Evolutionary conservation across 2,113 vertebrate species (phyloP).

Genomic region (Forbesichthys papilliferus): DNA sequence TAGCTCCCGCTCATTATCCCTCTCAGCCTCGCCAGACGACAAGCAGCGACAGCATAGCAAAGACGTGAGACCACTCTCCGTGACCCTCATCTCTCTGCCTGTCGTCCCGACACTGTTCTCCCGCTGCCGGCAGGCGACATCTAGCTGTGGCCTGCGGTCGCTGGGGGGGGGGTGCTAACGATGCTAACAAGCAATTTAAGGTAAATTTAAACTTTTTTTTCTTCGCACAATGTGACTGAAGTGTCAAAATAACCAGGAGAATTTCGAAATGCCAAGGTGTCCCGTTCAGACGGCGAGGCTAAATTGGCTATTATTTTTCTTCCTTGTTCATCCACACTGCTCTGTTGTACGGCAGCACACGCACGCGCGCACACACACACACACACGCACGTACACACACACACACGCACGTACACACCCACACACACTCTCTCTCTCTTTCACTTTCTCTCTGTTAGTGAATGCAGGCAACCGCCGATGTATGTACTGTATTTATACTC

Average conservation of each 20-base stretch:
- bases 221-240: slow-evolving; percentile 39
- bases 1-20: slow-evolving; percentile 54
- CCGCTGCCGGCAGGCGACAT: slow-evolving; percentile 13
- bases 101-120: slow-evolving; percentile 16
- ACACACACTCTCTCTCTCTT: slow-evolving; percentile 50
- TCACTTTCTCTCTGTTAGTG: slow-evolving; percentile 45
- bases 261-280: slow-evolving; percentile 67
- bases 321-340: slow-evolving; percentile 21
- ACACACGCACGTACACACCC: too few species aligned
- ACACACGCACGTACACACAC: too few species aligned
- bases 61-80: slow-evolving; percentile 15
- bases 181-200: slow-evolving; percentile 64
- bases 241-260: slow-evolving; percentile 52
- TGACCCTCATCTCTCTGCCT: slow-evolving; percentile 23
- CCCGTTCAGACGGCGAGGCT: slow-evolving; percentile 61
- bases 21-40: slow-evolving; percentile 23
- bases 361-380: too few species aligned
- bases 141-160: slow-evolving; percentile 51
- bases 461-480: slow-evolving; percentile 29
- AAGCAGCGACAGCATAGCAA: slow-evolving; percentile 22
- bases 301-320: slow-evolving; percentile 71
- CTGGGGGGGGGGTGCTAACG: slow-evolving; percentile 38
- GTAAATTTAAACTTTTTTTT: slow-evolving; percentile 43
- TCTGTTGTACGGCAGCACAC: too few species aligned
- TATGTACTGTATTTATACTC: background rate